phyloP scores from a whole-genome alignment of 1,140 invertebrate species.

The Aphaenogaster floridana region DNA sequence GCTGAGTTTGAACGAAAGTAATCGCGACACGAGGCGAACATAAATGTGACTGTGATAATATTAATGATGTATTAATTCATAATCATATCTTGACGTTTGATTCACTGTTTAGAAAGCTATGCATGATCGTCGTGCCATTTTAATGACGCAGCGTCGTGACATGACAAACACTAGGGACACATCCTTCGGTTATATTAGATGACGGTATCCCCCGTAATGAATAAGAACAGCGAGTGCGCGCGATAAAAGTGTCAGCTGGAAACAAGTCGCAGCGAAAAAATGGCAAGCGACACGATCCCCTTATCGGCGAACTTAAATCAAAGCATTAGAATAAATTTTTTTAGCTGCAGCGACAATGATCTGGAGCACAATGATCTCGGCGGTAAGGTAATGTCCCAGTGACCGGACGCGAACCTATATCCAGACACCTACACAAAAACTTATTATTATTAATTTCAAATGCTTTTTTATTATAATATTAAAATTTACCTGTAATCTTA shows the following conservation, averaged over 20 bases:
- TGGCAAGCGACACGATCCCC: background rate
- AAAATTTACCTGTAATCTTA: no score
- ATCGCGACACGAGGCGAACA: background rate
- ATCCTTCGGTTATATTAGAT: slow-evolving; percentile 7
- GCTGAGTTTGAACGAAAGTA: background rate
- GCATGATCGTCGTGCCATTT: background rate
- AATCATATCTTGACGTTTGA: background rate
- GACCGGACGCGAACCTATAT: no score
- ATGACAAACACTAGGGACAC: background rate
- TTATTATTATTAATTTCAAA: no score
- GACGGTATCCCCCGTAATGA: slow-evolving; percentile 7
- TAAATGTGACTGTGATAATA: background rate
- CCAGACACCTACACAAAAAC: no score
- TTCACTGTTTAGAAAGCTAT: background rate
- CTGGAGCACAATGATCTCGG: background rate
- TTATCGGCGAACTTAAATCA: background rate
- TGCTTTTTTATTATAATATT: no score
- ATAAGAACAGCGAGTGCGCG: slow-evolving; percentile 23
- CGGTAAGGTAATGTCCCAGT: background rate
- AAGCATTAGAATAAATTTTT: background rate
- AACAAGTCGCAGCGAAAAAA: background rate
- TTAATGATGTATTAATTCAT: background rate
- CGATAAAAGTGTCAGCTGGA: slow-evolving; percentile 28
- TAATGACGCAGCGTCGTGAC: slow-evolving; percentile 23
- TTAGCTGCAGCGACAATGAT: background rate